A percentile compares a stretch with the other conserved stretches of the same genome.
Evolutionary conservation across 2,113 vertebrate genomes (phyloP).

Genomic region (Hyla sarda): DNA sequence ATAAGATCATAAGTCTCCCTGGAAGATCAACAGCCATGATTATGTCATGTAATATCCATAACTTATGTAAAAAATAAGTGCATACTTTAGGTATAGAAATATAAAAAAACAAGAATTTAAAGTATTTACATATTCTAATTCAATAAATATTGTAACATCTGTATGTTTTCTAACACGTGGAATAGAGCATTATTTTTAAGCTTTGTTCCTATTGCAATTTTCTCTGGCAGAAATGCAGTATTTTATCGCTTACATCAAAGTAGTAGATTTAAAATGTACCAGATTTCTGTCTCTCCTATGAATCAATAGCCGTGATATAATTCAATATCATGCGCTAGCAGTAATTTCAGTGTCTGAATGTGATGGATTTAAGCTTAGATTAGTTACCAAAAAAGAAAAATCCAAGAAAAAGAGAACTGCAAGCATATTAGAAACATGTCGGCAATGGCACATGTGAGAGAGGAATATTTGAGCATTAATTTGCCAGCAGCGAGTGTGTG

Average conservation of each 20-base stretch:
- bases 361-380: not conserved
- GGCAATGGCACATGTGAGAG: too few species aligned
- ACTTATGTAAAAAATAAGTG: not conserved
- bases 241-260: slow-evolving; percentile 27
- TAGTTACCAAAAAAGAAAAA: not conserved
- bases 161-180: not conserved
- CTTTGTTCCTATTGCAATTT: not conserved
- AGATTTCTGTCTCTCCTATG: not conserved
- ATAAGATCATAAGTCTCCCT: not conserved
- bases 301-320: slow-evolving; percentile 17
- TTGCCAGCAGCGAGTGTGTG: too few species aligned
- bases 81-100: not conserved
- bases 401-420: not conserved
- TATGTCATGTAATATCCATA: not conserved
- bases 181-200: not conserved
- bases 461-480: too few species aligned
- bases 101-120: not conserved
- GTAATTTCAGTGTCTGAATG: not conserved
- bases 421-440: too few species aligned
- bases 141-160: not conserved
- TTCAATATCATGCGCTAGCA: not conserved
- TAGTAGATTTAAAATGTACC: slow-evolving; percentile 31
- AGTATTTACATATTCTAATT: not conserved
- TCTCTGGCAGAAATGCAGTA: slow-evolving; percentile 1
- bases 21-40: not conserved